Conservation (phyloP, 1,140 invertebrate genomes). For the Antheraea pernyi region DNA sequence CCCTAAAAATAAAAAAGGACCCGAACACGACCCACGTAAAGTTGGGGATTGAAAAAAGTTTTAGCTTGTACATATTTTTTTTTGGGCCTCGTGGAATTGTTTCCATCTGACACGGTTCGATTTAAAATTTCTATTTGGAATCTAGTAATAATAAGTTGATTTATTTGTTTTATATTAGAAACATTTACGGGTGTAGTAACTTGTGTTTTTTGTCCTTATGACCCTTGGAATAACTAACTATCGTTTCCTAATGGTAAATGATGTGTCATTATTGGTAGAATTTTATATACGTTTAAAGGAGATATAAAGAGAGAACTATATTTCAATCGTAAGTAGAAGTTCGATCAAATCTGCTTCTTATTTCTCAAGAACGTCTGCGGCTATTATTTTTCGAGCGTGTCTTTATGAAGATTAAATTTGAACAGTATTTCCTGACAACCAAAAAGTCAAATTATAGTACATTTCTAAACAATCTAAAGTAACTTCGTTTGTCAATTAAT, state of each 20-base stretch:
- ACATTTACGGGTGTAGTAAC: neutral
- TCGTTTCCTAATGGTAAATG: neutral
- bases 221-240: neutral
- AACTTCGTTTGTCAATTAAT: no score
- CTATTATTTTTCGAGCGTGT: no score
- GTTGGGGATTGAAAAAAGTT: conserved; percentile 31
- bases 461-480: no score
- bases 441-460: no score
- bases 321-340: no score
- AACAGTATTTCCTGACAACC: no score
- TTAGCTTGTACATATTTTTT: conserved; percentile 50
- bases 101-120: conserved; percentile 17
- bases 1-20: conserved; percentile 65
- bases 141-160: conserved; percentile 4
- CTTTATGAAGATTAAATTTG: no score
- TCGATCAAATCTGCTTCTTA: no score
- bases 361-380: no score
- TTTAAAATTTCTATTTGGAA: conserved; percentile 4
- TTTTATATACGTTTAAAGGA: no score
- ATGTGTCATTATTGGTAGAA: neutral
- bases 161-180: neutral
- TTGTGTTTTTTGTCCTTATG: neutral
- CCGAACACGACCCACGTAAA: conserved; percentile 68
- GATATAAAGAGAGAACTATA: no score
- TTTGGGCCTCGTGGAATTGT: conserved; percentile 36